Evolutionary conservation across 2,113 vertebrate genomes (phyloP).

Genomic region (Arizona elegans): DNA sequence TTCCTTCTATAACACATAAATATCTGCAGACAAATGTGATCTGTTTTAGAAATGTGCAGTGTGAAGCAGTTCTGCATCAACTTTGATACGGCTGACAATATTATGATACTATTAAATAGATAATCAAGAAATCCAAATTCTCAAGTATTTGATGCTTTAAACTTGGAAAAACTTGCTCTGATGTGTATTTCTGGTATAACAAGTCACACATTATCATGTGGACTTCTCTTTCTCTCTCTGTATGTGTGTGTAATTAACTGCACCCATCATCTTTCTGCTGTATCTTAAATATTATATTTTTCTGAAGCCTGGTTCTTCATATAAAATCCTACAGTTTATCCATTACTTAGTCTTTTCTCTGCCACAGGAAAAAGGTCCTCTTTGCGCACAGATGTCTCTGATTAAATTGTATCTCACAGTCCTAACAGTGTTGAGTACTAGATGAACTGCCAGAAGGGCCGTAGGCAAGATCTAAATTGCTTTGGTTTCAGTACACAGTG

Average conservation of each 20-base stretch:
- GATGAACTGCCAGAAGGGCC: conserved; percentile 95
- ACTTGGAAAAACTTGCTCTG: conserved; percentile 49
- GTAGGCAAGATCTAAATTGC: conserved; percentile 99
- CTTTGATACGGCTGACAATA: conserved; percentile 60
- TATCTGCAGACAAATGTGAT: conserved; percentile 25
- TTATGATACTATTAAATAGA: conserved; percentile 68
- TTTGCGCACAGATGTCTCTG: conserved; percentile 95
- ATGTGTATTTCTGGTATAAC: conserved; percentile 57
- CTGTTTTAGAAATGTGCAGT: conserved; percentile 55
- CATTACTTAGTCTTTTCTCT: conserved; percentile 74
- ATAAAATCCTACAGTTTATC: conserved; percentile 82
- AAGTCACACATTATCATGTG: conserved; percentile 32
- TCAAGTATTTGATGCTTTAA: conserved; percentile 53
- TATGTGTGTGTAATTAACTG: background rate
- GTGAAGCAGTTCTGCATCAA: conserved; percentile 44
- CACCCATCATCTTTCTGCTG: conserved; percentile 41
- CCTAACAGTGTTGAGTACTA: conserved; percentile 78
- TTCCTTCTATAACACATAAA: background rate
- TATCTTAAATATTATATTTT: conserved; percentile 84
- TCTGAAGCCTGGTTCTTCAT: conserved; percentile 85
- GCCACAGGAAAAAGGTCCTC: conserved; percentile 78
- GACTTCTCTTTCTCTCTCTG: background rate
- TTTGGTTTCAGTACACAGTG: conserved; percentile 98
- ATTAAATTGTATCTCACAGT: conserved; percentile 95
- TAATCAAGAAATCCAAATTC: conserved; percentile 67